Evolutionary conservation across 2,797 vertebrate genomes (phyloP), one percentile per base, ranked within the genome.

Genomic region (Pseudomugil gertrudae): DNA sequence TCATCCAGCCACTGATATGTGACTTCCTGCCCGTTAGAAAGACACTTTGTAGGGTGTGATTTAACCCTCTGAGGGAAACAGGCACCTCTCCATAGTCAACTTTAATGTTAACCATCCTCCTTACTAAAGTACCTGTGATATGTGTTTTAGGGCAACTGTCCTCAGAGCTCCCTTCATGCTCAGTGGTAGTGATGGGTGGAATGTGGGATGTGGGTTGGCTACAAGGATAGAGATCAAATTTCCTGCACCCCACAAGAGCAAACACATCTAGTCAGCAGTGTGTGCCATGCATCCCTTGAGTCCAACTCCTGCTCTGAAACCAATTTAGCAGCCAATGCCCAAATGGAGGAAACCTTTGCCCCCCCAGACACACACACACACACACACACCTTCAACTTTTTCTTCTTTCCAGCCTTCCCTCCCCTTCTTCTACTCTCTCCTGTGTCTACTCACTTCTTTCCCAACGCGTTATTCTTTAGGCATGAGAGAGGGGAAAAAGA

Each of bases 231-330:
- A 85, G 78, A 90, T 92, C 92, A 90, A 81, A 38, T 83, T 80
- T 90, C 86, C 86, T 45, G 36, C 88, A 86, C 89, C 86, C 87
- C 82, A 84, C 87, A 90, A 92, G 92, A 90, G 87, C 89, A 92
- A 90, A 92, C 87, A 89, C 77, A 89, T 86, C 86, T 79, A 84
- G 86, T 81, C 81, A 75, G 73, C 87, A 89, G 81, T 89, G 85
- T 89, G 85, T 85, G 88, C 86, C 75, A 79, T 65, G 73, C 79
- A 90, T 92, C 88, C 91, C 90, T 63, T 84, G 92, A 92, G 88
- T 92, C 87, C 92, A 93, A 94, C 92, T 91, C 62, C 92, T 88
- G 92, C 88, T 94, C 92, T 93, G 94, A 94, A 94, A 94, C 91
- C 85, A 87, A 91, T 92, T 94, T 94, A 92, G 90, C 91, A 90